Percentiles rank a stretch among this genome's conserved stretches.
These are phyloP conservation scores for Zaprionus ornatus DNA, from an alignment of 1,140 invertebrate genomes.

Conservation along the genomic window DNA sequence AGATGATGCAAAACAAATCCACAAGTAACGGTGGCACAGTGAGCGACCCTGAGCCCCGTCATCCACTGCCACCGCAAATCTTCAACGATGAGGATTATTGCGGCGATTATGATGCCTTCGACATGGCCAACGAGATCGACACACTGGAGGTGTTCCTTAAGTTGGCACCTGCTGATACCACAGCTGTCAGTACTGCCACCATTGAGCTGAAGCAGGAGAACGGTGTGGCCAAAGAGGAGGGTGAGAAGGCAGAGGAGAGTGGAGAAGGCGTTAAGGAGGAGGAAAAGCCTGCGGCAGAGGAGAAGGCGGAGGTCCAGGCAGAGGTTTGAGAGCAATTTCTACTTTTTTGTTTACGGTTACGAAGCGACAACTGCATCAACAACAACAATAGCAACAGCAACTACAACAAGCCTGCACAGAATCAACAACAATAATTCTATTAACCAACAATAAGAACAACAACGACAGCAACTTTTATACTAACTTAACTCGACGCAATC, in stretches of 20 bases:
- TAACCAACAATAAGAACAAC: constrained; percentile 45
- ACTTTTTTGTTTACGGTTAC: constrained; percentile 75
- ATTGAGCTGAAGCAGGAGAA: constrained; percentile 84
- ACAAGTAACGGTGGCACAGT: constrained; percentile 90
- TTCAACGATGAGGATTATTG: constrained; percentile 97
- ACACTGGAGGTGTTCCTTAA: constrained; percentile 93
- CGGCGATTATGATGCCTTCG: constrained; percentile 97
- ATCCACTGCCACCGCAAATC: constrained; percentile 95
- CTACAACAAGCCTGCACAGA: constrained; percentile 53
- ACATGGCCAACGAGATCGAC: constrained; percentile 95
- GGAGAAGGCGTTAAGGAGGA: constrained; percentile 9
- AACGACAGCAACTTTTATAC: constrained; percentile 49
- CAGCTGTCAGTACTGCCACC: constrained; percentile 83
- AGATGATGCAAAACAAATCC: constrained; percentile 95
- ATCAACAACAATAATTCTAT: constrained; percentile 42
- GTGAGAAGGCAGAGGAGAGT: constrained; percentile 32
- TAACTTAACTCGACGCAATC: constrained; percentile 30
- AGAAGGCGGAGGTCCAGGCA: constrained; percentile 51
- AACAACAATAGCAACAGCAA: constrained; percentile 31
- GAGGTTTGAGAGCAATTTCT: constrained; percentile 73
- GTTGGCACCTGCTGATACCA: constrained; percentile 85
- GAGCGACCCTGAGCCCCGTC: constrained; percentile 85
- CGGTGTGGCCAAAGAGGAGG: constrained; percentile 53
- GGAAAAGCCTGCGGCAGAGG: constrained; percentile 45
- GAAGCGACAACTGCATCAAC: constrained; percentile 47